A percentile compares a stretch with the other conserved stretches of the same genome.
phyloP scores from a whole-genome alignment of 2,888 invertebrate genomes.

The Ochlodes sylvanus region DNA sequence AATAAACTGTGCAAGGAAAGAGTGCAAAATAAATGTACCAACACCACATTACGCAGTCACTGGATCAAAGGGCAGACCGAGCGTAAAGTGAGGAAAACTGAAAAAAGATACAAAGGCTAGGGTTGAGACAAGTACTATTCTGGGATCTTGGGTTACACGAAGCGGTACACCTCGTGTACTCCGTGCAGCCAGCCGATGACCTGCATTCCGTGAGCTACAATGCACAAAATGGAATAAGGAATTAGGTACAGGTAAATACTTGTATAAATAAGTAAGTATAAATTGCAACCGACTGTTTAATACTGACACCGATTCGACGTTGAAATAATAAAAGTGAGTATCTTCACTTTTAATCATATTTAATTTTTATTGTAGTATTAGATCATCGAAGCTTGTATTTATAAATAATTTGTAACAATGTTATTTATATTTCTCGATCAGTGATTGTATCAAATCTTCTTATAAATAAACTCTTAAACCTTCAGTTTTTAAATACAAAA shows the following conservation, averaged over 20 bases:
- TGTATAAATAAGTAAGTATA: too few species aligned
- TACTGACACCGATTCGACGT: too few species aligned
- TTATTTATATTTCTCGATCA: too few species aligned
- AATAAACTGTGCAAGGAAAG: conserved; percentile 71
- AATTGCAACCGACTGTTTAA: too few species aligned
- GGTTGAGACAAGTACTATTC: conserved; percentile 70
- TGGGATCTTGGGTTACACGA: conserved; percentile 60
- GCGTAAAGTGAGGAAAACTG: conserved; percentile 83
- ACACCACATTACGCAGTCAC: conserved; percentile 81
- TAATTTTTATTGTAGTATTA: too few species aligned
- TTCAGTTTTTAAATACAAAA: too few species aligned
- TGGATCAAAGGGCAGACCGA: conserved; percentile 81
- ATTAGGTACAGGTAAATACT: not conserved
- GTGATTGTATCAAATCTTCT: too few species aligned
- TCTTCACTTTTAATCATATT: too few species aligned
- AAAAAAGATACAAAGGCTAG: conserved; percentile 75
- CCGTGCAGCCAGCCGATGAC: conserved; percentile 32
- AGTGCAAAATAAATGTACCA: conserved; percentile 83
- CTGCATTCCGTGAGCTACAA: conserved; percentile 21
- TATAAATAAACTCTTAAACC: too few species aligned
- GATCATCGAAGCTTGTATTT: too few species aligned
- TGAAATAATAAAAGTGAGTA: too few species aligned
- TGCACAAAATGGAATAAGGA: conserved; percentile 5
- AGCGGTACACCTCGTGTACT: conserved; percentile 33
- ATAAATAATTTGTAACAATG: too few species aligned